Evolutionary conservation across 2,888 invertebrate genomes (phyloP), one percentile per base, ranked within the genome.

Genomic region (Brenthis hecate): DNA sequence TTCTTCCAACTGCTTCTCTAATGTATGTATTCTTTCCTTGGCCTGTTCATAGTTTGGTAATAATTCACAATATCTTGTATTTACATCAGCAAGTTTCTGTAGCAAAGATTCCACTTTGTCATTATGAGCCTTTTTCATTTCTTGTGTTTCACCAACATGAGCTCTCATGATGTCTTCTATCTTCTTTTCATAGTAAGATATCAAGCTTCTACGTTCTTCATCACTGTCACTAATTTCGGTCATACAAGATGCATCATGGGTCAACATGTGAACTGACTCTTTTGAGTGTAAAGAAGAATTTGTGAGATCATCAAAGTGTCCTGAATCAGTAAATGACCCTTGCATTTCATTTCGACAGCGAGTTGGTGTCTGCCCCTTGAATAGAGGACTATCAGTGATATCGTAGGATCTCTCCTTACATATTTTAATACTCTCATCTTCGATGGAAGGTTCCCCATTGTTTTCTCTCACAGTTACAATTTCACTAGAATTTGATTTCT

Each of bases 221-320:
- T 96, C 95, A 76, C 90, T 93, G 80, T 94, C 94, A 74, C 85
- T 86, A 68, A 90, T 78, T 54, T 94, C 92, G 65, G 92, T 93
- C 88, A 90, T 91, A 75, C 93, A 93, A 28, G 91, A 90, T 55
- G 87, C 93, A 75, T 95, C 94, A 80, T 94, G 93, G 62, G 93
- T 92, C 50, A 92, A 84, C 78, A 93, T 91, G 73, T 91, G 91
- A 65, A 94, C 94, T n/a, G 95, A 95, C 80, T 96, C 96, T 88
- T 96, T 96, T 68, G 96, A 96, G 86, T 96, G 95, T 72, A 96
- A 92, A 66, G 96, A 96, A 63, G 96, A 96, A 78, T 95, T 95
- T 19, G 95, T 95, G 77, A 96, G 92, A 88, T 97, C 97, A 84
- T 97, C 97, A 86, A 96, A 97, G 88, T 97, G 96, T 56, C 97